These are phyloP conservation scores for Dusona sp. DNA, from an alignment of 2,888 invertebrate species.

Conservation along the genomic window DNA sequence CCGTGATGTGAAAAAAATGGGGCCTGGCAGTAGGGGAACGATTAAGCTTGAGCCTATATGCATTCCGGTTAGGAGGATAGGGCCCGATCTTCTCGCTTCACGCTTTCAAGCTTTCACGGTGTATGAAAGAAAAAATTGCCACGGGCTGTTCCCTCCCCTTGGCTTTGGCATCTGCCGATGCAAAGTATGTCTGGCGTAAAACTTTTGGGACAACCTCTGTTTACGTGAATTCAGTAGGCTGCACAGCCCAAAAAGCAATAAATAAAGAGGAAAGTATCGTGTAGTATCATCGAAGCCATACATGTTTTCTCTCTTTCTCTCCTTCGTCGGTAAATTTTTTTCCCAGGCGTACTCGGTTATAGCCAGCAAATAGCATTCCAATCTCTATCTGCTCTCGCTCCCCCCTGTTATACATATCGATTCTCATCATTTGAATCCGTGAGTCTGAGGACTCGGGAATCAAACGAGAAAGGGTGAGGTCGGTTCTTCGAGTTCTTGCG, in stretches of 20 bases:
- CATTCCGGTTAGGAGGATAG: not conserved
- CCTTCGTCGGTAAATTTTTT: conserved; percentile 37
- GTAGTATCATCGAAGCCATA: conserved; percentile 24
- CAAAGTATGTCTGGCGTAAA: not conserved
- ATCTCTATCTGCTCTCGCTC: conserved; percentile 51
- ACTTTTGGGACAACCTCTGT: not conserved
- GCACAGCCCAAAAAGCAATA: conserved; percentile 55
- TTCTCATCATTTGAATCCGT: conserved; percentile 64
- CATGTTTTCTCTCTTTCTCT: conserved; percentile 3
- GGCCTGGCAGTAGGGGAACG: not conserved
- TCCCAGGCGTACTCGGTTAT: conserved; percentile 12
- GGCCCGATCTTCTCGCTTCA: too few relatives aligned
- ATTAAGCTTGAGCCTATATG: not conserved
- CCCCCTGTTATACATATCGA: conserved; percentile 62
- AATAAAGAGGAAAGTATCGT: conserved; percentile 63
- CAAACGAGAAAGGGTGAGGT: not conserved
- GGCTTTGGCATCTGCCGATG: not conserved
- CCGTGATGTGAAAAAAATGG: not conserved
- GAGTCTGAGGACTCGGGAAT: conserved; percentile 30
- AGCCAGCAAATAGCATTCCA: conserved; percentile 51
- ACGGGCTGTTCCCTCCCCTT: not conserved
- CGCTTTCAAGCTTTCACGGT: not conserved
- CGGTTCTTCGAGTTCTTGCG: conserved; percentile 58
- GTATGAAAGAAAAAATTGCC: not conserved
- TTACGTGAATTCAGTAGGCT: not conserved